phyloP scores from a whole-genome alignment of 2,888 invertebrate species.

The Melanargia galathea region DNA sequence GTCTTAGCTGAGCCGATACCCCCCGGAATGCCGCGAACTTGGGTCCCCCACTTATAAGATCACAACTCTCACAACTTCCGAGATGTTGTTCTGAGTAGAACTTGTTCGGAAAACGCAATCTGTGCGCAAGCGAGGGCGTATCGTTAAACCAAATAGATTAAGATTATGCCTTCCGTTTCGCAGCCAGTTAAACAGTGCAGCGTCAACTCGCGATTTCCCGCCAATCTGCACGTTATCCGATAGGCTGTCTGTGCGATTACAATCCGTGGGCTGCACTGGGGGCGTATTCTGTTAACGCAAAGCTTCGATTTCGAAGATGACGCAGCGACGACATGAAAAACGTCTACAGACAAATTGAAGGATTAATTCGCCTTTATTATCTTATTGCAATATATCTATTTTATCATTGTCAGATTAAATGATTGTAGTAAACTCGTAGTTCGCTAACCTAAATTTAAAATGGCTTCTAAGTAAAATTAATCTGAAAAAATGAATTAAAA shows the following conservation, averaged over 20 bases:
- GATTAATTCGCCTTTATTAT: too few species aligned
- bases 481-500: too few species aligned
- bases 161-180: slow-evolving; percentile 16
- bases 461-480: too few species aligned
- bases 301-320: neutral
- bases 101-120: neutral
- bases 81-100: too few species aligned
- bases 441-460: too few species aligned
- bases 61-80: too few species aligned
- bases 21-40: too few species aligned
- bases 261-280: slow-evolving; percentile 26
- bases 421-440: too few species aligned
- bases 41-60: too few species aligned
- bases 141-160: slow-evolving; percentile 1
- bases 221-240: slow-evolving; percentile 31
- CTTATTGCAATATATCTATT: too few species aligned
- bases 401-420: too few species aligned
- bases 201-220: slow-evolving; percentile 40
- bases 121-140: neutral
- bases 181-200: slow-evolving; percentile 16
- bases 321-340: neutral
- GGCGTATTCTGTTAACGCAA: neutral
- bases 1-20: too few species aligned
- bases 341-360: neutral
- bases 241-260: slow-evolving; percentile 26